phyloP scores from a whole-genome alignment of 2,797 vertebrate genomes.

The Meriones psammophilus region DNA sequence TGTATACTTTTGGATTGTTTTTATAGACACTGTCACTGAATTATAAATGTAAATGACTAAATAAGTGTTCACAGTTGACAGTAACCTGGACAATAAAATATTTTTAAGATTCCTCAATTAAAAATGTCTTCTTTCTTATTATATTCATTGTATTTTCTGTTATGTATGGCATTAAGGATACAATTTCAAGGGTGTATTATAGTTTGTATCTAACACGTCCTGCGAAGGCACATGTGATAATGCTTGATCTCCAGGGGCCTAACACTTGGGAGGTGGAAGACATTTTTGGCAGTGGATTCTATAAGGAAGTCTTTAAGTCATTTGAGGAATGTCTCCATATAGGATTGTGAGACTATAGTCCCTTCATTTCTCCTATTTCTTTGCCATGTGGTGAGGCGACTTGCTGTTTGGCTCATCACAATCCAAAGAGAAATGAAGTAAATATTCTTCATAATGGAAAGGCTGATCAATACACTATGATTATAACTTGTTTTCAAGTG shows the following conservation, averaged over 20 bases:
- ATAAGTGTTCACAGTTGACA: background rate
- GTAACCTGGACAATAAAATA: constrained; percentile 13
- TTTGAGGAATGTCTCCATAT: background rate
- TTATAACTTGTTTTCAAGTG: constrained; percentile 5
- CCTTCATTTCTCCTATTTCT: background rate
- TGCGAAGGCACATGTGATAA: background rate
- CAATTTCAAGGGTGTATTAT: background rate
- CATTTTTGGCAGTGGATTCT: background rate
- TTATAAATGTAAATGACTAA: constrained; percentile 6
- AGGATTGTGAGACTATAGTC: background rate
- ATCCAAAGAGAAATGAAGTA: too few species aligned
- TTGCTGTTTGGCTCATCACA: background rate
- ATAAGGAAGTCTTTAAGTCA: background rate
- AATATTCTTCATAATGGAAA: background rate
- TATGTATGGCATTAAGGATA: background rate
- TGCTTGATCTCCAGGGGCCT: background rate
- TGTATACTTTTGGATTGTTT: background rate
- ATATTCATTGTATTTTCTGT: background rate
- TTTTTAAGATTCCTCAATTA: constrained; percentile 31
- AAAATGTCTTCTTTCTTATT: constrained; percentile 8
- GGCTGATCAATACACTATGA: background rate
- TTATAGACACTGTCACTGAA: background rate
- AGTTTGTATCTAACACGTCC: background rate
- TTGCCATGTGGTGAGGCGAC: background rate
- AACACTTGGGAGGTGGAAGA: background rate